A percentile compares a stretch with the other conserved stretches of the same genome.
These are phyloP conservation scores for Drosophila imparisetae DNA, from an alignment of 2,888 invertebrate genomes.

Conservation along the genomic window DNA sequence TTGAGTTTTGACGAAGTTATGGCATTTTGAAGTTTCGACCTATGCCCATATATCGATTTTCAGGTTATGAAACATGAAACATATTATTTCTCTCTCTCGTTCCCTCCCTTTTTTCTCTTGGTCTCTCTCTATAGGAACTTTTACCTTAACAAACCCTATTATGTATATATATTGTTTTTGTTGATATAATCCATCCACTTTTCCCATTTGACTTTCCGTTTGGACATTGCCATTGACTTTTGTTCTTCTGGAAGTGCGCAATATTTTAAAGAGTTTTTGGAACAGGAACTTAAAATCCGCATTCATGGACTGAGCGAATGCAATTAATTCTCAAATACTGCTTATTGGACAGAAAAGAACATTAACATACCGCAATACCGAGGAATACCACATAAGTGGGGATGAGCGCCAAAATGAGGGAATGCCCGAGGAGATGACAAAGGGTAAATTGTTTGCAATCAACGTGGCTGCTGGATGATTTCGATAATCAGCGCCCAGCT, in stretches of 20 bases:
- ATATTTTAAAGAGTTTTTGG: constrained; percentile 90
- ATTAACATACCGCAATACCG: constrained; percentile 86
- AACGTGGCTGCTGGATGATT: constrained; percentile 90
- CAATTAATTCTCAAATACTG: too few relatives aligned
- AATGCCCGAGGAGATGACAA: constrained; percentile 91
- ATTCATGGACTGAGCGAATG: constrained; percentile 84
- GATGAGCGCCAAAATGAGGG: constrained; percentile 91
- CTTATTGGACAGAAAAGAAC: neutral
- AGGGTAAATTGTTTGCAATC: constrained; percentile 88
- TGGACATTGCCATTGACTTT: constrained; percentile 85
- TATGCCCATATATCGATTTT: too few relatives aligned
- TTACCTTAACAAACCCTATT: too few relatives aligned
- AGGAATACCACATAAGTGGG: constrained; percentile 91
- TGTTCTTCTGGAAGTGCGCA: constrained; percentile 86
- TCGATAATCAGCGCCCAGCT: constrained; percentile 89
- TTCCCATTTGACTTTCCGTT: constrained; percentile 87
- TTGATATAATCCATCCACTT: constrained; percentile 84
- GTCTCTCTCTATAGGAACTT: neutral
- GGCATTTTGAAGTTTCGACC: too few relatives aligned
- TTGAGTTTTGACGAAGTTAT: too few relatives aligned
- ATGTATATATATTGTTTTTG: neutral
- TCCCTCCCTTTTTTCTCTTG: fast-evolving
- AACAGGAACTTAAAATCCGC: constrained; percentile 89
- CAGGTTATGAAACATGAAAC: too few relatives aligned
- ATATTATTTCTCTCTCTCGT: neutral